Conservation (phyloP, 30 jellyfish, hydroid and myxozoan genomes). For the Aurelia sp. region DNA sequence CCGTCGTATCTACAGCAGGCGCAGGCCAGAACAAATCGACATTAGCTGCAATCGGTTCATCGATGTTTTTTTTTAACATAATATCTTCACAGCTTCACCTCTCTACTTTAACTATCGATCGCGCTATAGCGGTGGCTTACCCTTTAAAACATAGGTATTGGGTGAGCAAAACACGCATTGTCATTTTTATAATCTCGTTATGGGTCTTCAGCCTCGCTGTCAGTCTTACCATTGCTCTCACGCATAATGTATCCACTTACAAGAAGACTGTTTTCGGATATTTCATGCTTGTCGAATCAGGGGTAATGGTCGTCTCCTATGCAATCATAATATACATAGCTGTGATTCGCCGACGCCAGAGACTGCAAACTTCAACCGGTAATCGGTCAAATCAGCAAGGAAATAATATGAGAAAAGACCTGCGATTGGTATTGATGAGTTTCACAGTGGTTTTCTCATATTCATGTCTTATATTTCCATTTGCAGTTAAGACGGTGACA, state of each 20-base stretch:
- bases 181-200: neutral
- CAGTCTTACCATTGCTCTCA: neutral
- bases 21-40: no score
- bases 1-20: neutral
- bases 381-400: slow-evolving; percentile 17
- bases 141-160: neutral
- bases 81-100: neutral
- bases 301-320: slow-evolving; percentile 10
- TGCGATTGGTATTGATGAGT: slow-evolving; percentile 20
- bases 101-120: neutral
- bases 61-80: neutral
- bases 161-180: neutral
- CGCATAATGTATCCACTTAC: neutral
- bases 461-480: neutral
- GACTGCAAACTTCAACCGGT: neutral
- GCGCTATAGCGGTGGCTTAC: neutral
- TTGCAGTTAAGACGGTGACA: neutral
- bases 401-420: neutral
- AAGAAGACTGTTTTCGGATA: no score
- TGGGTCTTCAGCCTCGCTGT: slow-evolving; percentile 1
- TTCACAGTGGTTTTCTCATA: neutral
- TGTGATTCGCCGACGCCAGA: neutral
- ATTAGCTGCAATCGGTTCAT: no score
- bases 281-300: neutral
- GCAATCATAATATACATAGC: slow-evolving; percentile 16